Evolutionary conservation across 2,113 vertebrate genomes (phyloP).

Genomic region (Mus musculus): GRCm39 chr2:25763001-25763500

Average conservation of each 20-base stretch:
- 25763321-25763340: background rate
- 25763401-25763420: background rate
- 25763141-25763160: background rate
- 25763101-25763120: background rate
- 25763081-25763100: background rate
- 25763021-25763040: too few species aligned
- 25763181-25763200: background rate
- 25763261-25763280: background rate
- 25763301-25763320: background rate
- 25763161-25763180: background rate
- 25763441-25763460: background rate
- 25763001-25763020: too few species aligned
- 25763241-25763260: accelerated
- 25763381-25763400: background rate
- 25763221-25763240: background rate
- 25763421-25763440: background rate
- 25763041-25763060: background rate
- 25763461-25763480: too few species aligned
- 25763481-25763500: background rate
- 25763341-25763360: background rate
- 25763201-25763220: too few species aligned
- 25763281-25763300: background rate
- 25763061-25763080: background rate
- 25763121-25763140: background rate
- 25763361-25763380: accelerated